Base-by-base conservation (phyloP, 2,888 invertebrate genomes). In the Arge pagana region DNA sequence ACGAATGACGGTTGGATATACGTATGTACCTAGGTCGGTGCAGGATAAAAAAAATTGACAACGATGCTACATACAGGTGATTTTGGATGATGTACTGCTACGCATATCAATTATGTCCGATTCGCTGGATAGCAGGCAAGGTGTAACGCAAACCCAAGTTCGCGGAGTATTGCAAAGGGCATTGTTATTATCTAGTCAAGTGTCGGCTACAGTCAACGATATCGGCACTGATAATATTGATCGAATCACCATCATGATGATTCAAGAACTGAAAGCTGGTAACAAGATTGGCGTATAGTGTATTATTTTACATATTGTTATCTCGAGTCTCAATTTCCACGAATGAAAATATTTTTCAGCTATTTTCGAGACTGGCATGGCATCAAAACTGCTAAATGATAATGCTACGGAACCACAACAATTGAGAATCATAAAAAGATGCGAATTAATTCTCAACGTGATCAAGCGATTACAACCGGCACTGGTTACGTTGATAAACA, bases 251-350 rank as follows among this genome's bases (percentile, higher is more conserved):
- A 58, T 68, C 33, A 74, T 72, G 68, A 70, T 69, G 60, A 65
- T 69, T 36, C 66, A 70, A 23, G 75, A 76, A 64, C 53, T 74
- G 4, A 76, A 76, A 67, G 69, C 73, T 39, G 73, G 74, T 74
- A 60, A 59, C 37, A 21, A 16, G 26, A 26, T 24, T 6, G n/a
- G 3, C 6, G 15, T 7, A 6, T 10, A 36, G 16, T 1, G 8
- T 16, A 15, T 10, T 35, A 31, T 3, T 50, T 53, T 26, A 45
- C 10, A n/a, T 45, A 45, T 11, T 48, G 10, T 15, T 10, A 39
- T 41, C 28, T 33, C 28, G 37, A n/a, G 18, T 13, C n/a, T 13
- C 10, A 2, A 15, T n/a, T 10, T 16, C 16, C n/a, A 13, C 16
- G 28, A 7, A 8, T 5, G 11, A 16, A 4, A 45, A n/a, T 33